A percentile compares a stretch with the other conserved stretches of the same genome.
phyloP scores from a whole-genome alignment of 2,113 vertebrate genomes.

The Ginglymostoma cirratum region DNA sequence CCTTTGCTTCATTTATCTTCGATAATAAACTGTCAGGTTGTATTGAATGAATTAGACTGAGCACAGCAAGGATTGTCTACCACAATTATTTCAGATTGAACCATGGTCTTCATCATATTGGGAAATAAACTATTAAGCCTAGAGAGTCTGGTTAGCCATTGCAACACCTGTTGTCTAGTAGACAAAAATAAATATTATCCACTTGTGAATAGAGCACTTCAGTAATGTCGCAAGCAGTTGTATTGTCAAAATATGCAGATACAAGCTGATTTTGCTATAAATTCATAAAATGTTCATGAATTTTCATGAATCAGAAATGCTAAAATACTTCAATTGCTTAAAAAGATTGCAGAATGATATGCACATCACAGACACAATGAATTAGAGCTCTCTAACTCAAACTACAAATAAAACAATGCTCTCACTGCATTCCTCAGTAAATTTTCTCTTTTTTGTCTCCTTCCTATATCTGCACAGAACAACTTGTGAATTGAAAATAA shows the following conservation, averaged over 20 bases:
- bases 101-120: not conserved
- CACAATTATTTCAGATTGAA: constrained; percentile 32
- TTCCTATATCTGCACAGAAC: not conserved
- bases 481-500: not conserved
- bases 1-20: constrained; percentile 40
- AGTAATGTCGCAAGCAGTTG: not conserved
- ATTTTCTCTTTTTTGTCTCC: not conserved
- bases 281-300: not conserved
- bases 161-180: not conserved
- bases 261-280: not conserved
- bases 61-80: constrained; percentile 38
- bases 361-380: not conserved
- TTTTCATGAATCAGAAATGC: not conserved
- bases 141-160: not conserved
- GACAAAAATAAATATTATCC: not conserved
- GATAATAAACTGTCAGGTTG: constrained; percentile 39
- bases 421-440: not conserved
- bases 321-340: not conserved
- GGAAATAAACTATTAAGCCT: constrained; percentile 7
- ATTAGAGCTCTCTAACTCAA: not conserved
- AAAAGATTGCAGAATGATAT: not conserved
- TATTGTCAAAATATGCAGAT: not conserved
- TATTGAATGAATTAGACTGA: constrained; percentile 38
- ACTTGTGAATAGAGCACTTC: not conserved
- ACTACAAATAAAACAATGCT: not conserved